Percentiles rank a stretch among this genome's conserved stretches.
phyloP scores from a whole-genome alignment of 2,113 vertebrate genomes.

The Calidris pygmaea region DNA sequence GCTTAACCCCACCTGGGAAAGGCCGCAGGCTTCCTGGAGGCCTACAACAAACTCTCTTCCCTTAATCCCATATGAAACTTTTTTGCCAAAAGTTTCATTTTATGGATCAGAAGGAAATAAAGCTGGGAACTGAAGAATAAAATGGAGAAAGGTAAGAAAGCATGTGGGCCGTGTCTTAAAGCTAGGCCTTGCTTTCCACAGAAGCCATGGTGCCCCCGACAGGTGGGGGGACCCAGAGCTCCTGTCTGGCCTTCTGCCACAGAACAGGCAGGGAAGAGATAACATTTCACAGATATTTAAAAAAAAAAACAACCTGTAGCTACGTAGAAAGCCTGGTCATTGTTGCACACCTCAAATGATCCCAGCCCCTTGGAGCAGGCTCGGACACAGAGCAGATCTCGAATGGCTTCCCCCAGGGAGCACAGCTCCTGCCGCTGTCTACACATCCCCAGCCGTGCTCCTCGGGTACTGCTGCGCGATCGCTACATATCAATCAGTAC shows the following conservation, averaged over 20 bases:
- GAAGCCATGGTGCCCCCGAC: neutral
- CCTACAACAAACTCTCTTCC: neutral
- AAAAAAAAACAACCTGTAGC: neutral
- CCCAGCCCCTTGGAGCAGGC: neutral
- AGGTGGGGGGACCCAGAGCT: neutral
- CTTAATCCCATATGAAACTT: neutral
- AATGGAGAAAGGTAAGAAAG: neutral
- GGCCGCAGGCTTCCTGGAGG: neutral
- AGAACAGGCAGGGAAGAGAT: neutral
- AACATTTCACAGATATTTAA: neutral
- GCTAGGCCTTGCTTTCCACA: neutral
- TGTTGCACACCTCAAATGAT: neutral
- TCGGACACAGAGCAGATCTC: neutral
- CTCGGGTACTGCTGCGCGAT: neutral
- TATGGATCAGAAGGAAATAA: neutral
- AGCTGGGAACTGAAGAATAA: neutral
- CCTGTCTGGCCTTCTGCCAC: neutral
- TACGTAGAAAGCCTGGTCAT: neutral
- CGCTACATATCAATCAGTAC: slow-evolving; percentile 8
- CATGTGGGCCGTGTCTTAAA: accelerated
- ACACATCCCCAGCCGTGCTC: neutral
- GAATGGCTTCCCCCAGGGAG: neutral
- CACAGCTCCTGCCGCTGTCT: neutral
- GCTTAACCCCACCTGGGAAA: neutral
- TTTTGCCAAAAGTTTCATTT: neutral